Percentiles rank a stretch among this genome's conserved stretches.
Conservation (phyloP, 2,888 invertebrate genomes). For the Syrista parreyssii region DNA sequence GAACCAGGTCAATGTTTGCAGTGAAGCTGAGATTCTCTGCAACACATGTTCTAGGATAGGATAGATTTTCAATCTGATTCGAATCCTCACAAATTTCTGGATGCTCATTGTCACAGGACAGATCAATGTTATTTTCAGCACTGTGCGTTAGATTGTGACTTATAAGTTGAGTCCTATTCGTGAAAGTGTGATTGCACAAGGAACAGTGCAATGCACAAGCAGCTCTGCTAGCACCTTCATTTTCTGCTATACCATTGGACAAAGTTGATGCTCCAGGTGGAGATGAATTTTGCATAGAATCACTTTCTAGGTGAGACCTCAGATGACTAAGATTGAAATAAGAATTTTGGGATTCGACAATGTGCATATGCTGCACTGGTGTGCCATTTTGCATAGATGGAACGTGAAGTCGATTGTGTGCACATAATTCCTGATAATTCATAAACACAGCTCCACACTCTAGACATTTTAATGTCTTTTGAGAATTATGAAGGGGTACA, state of each 20-base stretch:
- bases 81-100: conserved; percentile 53
- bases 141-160: conserved; percentile 51
- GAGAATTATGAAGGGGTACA: conserved; percentile 43
- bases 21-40: conserved; percentile 38
- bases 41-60: conserved; percentile 36
- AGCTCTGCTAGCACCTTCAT: conserved; percentile 41
- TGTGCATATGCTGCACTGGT: conserved; percentile 54
- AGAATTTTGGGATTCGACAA: conserved; percentile 54
- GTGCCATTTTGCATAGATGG: conserved; percentile 46
- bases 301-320: not conserved
- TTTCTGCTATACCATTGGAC: conserved; percentile 15
- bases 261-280: not conserved
- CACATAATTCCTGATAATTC: conserved; percentile 54
- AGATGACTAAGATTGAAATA: conserved; percentile 44
- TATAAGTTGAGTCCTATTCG: conserved; percentile 51
- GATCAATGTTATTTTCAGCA: conserved; percentile 41
- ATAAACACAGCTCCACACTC: conserved; percentile 53
- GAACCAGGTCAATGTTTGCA: conserved; percentile 32
- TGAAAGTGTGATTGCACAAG: conserved; percentile 54
- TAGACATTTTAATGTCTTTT: conserved; percentile 50
- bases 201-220: conserved; percentile 59
- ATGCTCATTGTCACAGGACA: conserved; percentile 51
- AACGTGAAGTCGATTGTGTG: conserved; percentile 50
- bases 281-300: conserved; percentile 25
- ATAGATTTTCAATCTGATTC: conserved; percentile 43